phyloP scores from a whole-genome alignment of 2,888 invertebrate species.

The Heliconius cydno region DNA sequence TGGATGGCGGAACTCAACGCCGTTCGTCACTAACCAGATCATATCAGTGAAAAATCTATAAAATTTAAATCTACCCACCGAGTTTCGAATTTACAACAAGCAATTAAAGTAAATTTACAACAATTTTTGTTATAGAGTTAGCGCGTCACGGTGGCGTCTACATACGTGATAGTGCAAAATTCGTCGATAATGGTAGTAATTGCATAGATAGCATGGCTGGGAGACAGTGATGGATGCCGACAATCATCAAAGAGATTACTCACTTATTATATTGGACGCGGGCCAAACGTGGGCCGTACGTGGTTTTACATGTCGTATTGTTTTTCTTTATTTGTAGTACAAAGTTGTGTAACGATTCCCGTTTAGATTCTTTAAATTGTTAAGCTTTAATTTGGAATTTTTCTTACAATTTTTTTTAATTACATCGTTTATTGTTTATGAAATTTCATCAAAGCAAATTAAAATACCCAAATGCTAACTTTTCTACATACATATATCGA shows the following conservation, averaged over 20 bases:
- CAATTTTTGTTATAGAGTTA: not conserved
- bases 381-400: not conserved
- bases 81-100: not conserved
- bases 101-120: too few relatives aligned
- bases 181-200: constrained; percentile 30
- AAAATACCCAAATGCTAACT: constrained; percentile 51
- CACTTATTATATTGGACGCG: constrained; percentile 54
- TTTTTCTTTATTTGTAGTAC: not conserved
- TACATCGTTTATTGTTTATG: not conserved
- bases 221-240: constrained; percentile 63
- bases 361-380: not conserved
- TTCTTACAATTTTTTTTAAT: not conserved
- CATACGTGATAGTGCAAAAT: constrained; percentile 12
- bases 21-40: not conserved
- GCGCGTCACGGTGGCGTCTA: not conserved
- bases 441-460: not conserved
- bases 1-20: too few relatives aligned
- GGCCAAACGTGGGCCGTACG: constrained; percentile 50
- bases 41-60: not conserved
- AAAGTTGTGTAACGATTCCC: not conserved
- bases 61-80: not conserved
- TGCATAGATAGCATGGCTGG: constrained; percentile 34
- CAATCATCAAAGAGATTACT: constrained; percentile 53
- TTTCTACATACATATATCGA: constrained; percentile 52
- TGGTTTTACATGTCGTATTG: constrained; percentile 15